Conservation (phyloP, 2,797 vertebrate genomes). For the Hipposideros larvatus region DNA sequence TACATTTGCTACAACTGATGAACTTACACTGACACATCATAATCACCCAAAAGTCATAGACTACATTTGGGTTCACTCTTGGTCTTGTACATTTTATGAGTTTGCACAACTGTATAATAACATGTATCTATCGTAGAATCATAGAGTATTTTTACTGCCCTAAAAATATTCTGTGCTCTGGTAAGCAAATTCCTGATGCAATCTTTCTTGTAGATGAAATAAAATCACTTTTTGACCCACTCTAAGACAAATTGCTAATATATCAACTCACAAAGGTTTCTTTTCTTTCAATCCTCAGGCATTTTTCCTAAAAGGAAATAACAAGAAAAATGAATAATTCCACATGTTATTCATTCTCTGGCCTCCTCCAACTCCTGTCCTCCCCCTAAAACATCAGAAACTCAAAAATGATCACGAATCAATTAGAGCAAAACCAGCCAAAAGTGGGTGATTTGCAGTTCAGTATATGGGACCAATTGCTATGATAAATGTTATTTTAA, state of each 20-base stretch:
- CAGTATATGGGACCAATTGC: constrained; percentile 57
- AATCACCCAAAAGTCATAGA: neutral
- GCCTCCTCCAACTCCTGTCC: constrained; percentile 38
- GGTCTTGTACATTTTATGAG: neutral
- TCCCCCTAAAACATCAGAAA: constrained; percentile 15
- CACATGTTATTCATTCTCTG: neutral
- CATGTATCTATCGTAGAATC: neutral
- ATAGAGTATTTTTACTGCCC: neutral
- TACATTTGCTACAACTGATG: neutral
- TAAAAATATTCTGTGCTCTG: neutral
- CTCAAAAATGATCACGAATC: constrained; percentile 57
- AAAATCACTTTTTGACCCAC: constrained; percentile 82
- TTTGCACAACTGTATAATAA: neutral
- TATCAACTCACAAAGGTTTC: constrained; percentile 3
- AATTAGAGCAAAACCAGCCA: constrained; percentile 64
- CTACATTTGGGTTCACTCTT: neutral
- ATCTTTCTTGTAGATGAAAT: constrained; percentile 63
- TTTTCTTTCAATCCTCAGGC: constrained; percentile 59
- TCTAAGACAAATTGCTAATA: constrained; percentile 82
- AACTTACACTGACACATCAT: neutral
- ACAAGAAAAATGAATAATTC: constrained; percentile 68
- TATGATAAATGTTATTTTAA: constrained; percentile 80
- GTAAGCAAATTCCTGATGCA: constrained; percentile 69
- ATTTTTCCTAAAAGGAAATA: constrained; percentile 74
- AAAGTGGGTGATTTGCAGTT: constrained; percentile 62